Evolutionary conservation across 1,140 invertebrate genomes (phyloP).

Genomic region (Choristoneura fumiferana): DNA sequence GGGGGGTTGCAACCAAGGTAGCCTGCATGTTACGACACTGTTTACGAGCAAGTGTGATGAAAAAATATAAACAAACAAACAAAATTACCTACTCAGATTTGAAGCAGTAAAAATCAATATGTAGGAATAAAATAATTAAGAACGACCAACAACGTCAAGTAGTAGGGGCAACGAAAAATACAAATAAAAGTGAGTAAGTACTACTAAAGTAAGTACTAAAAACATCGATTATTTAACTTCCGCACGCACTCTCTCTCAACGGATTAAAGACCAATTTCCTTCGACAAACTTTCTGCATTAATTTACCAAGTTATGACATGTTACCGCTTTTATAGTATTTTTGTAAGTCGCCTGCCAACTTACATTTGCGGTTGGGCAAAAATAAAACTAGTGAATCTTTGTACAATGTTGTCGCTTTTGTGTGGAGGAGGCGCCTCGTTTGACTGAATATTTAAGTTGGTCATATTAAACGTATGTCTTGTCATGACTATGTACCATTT

Average conservation of each 20-base stretch:
- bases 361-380: not conserved
- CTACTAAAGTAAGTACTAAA: not conserved
- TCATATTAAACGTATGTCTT: not conserved
- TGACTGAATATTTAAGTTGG: not conserved
- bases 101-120: too few species aligned
- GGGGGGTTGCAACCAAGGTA: too few species aligned
- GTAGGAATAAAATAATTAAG: too few species aligned
- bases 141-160: too few species aligned
- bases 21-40: too few species aligned
- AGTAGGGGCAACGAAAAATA: not conserved
- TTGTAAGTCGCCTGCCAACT: not conserved
- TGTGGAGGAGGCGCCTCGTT: not conserved
- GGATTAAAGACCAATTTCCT: not conserved
- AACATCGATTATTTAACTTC: not conserved
- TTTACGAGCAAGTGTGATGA: too few species aligned
- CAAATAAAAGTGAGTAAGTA: slow-evolving; percentile 7
- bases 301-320: slow-evolving; percentile 12
- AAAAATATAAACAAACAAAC: too few species aligned
- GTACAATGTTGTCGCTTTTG: not conserved
- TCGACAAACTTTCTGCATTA: not conserved
- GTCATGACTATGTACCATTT: slow-evolving; percentile 1
- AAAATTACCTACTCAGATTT: too few species aligned
- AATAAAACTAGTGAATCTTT: too few species aligned
- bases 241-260: not conserved
- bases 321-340: slow-evolving; percentile 2